Percentiles rank a stretch among this genome's conserved stretches.
These are phyloP conservation scores for Gasterosteus nipponicus DNA, from an alignment of 2,113 vertebrate genomes.

Conservation along the genomic window DNA sequence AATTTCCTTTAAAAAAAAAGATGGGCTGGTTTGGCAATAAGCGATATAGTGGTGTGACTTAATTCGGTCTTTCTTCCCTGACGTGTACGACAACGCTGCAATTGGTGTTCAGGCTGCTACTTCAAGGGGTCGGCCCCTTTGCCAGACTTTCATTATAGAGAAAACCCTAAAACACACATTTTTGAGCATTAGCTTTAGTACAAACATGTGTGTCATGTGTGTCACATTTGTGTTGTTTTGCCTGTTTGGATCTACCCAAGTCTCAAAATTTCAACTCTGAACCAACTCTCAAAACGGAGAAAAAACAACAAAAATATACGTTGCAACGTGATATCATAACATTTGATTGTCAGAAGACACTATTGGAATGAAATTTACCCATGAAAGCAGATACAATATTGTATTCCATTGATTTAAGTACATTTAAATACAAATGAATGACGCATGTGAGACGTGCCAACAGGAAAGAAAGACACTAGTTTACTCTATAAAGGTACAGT, in stretches of 20 bases:
- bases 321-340: neutral
- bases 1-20: neutral
- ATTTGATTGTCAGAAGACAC: neutral
- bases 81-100: neutral
- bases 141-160: neutral
- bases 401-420: neutral
- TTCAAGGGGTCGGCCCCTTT: neutral
- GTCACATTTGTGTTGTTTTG: neutral
- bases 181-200: neutral
- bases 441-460: neutral
- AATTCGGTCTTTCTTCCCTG: conserved; percentile 65
- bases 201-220: too few relatives aligned
- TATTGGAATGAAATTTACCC: neutral
- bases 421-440: neutral
- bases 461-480: conserved; percentile 65
- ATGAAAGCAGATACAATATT: neutral
- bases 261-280: neutral
- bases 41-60: conserved; percentile 26
- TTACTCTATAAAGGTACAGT: neutral
- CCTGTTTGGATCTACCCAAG: neutral
- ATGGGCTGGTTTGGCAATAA: conserved; percentile 39
- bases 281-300: neutral
- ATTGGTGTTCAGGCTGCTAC: neutral
- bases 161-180: neutral
- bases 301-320: neutral